Evolutionary conservation across 2,113 vertebrate genomes (phyloP).

Genomic region (Tor tambroides): DNA sequence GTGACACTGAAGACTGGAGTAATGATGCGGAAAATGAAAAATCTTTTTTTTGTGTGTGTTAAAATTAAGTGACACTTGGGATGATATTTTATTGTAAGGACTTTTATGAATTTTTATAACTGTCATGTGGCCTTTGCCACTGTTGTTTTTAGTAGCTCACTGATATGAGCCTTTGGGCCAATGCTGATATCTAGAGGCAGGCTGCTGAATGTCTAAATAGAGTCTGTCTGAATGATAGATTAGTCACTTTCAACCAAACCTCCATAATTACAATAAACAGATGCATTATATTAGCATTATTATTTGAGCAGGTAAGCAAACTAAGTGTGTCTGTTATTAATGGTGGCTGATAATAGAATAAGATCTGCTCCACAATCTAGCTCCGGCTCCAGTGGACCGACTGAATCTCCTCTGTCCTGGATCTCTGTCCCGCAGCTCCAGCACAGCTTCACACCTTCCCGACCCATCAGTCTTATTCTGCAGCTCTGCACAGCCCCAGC

Average conservation of each 20-base stretch:
- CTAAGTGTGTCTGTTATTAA: neutral
- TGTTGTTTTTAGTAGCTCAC: no score
- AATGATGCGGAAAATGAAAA: no score
- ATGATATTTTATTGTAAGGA: no score
- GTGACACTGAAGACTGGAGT: no score
- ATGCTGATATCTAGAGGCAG: no score
- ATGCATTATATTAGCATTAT: neutral
- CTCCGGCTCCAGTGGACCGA: neutral
- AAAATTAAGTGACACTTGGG: no score
- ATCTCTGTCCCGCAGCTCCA: neutral
- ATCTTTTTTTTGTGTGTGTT: no score
- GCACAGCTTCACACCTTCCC: neutral
- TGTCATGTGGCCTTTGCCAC: no score
- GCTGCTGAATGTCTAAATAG: neutral
- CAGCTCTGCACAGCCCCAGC: neutral
- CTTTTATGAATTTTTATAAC: no score
- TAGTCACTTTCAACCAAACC: neutral
- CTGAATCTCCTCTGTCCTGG: neutral
- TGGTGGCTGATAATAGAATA: neutral
- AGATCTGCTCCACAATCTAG: neutral
- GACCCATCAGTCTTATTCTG: slow-evolving; percentile 14
- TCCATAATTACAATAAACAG: neutral
- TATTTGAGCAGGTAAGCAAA: neutral
- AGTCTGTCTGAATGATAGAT: neutral
- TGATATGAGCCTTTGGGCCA: no score